These are phyloP conservation scores for Nerophis lumbriciformis DNA, from an alignment of 2,113 vertebrate genomes.

Conservation along the genomic window DNA sequence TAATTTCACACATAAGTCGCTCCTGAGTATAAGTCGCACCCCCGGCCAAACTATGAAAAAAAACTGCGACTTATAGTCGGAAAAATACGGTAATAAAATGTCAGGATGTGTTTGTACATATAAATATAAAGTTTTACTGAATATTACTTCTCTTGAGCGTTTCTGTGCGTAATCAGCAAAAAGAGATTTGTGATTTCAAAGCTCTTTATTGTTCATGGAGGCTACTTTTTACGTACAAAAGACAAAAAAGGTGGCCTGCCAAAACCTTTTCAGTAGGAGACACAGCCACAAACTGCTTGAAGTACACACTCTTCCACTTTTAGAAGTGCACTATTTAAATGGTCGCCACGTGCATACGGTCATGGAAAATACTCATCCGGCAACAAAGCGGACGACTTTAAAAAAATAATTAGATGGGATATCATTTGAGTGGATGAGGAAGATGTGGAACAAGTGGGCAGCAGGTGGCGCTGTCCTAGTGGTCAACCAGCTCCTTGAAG, in stretches of 20 bases:
- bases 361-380: not conserved
- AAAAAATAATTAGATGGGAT: not conserved
- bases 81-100: too few relatives aligned
- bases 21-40: too few relatives aligned
- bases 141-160: too few relatives aligned
- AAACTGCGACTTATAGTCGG: too few relatives aligned
- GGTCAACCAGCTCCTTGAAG: constrained; percentile 10
- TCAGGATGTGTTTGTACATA: not conserved
- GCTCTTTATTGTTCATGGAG: constrained; percentile 99
- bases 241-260: constrained; percentile 99
- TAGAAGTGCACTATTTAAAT: constrained; percentile 33
- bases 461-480: not conserved
- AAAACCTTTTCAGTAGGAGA: constrained; percentile 91
- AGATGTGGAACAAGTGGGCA: not conserved
- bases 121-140: not conserved
- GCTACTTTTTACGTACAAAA: constrained; percentile 99
- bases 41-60: too few relatives aligned
- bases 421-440: not conserved
- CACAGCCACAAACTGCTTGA: constrained; percentile 87
- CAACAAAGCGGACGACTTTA: constrained; percentile 3
- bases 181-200: constrained; percentile 86
- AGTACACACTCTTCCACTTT: constrained; percentile 62
- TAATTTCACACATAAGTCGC: too few relatives aligned
- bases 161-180: not conserved
- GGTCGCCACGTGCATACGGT: not conserved